Conservation (phyloP, 2,797 vertebrate species). For the Vespertilio murinus region DNA sequence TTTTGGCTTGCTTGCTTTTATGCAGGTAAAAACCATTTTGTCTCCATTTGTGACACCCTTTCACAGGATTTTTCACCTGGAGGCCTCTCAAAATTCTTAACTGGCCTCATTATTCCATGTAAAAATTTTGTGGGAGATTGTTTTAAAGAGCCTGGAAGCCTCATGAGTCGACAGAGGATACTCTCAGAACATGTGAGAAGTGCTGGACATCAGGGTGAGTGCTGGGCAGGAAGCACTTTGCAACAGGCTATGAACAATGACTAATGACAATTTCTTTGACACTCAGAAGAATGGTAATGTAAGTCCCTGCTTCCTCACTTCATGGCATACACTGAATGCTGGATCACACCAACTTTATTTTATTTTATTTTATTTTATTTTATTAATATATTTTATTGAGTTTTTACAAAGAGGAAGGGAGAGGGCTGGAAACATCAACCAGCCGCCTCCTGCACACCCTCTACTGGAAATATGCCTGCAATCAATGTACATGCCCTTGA, state of each 20-base stretch:
- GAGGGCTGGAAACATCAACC: no score
- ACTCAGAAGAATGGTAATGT: not conserved
- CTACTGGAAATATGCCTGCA: no score
- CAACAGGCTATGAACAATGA: not conserved
- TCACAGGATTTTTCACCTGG: not conserved
- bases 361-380: no score
- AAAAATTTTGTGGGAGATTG: not conserved
- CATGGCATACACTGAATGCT: not conserved
- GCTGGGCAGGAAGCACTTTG: not conserved
- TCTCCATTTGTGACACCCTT: not conserved
- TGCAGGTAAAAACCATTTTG: not conserved
- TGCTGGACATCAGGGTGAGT: not conserved
- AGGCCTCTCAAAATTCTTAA: not conserved
- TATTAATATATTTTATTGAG: no score
- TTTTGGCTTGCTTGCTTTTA: not conserved
- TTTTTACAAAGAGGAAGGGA: no score
- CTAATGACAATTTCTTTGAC: not conserved
- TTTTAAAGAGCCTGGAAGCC: not conserved
- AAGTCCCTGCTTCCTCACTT: not conserved
- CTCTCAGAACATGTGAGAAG: not conserved
- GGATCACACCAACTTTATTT: not conserved
- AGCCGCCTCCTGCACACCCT: no score
- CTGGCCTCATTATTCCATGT: conserved; percentile 35
- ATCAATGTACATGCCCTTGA: no score
- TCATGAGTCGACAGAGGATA: not conserved